phyloP scores from a whole-genome alignment of 1,140 invertebrate species.

The Galleria mellonella region DNA sequence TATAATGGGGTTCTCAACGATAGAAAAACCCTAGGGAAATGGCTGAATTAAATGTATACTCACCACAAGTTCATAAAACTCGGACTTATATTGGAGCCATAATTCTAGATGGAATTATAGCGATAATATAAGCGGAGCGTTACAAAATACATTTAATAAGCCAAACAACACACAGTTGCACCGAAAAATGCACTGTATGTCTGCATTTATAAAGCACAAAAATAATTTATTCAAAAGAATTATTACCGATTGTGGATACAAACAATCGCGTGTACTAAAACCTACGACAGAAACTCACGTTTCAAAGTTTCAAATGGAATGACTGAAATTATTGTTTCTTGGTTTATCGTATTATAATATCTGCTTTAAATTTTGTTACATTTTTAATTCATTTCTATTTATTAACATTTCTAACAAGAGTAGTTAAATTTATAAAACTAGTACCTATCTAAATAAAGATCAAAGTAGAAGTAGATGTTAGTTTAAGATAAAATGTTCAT shows the following conservation, averaged over 20 bases:
- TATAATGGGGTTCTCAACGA: constrained; percentile 2
- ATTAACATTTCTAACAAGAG: too few species aligned
- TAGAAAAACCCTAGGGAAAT: constrained; percentile 7
- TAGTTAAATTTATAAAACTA: too few species aligned
- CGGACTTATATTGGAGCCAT: constrained; percentile 5
- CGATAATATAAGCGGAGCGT: constrained; percentile 8
- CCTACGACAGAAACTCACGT: constrained; percentile 1
- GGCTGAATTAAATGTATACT: constrained; percentile 13
- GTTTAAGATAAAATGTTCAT: too few species aligned
- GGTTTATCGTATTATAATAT: constrained; percentile 1
- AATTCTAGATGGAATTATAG: constrained; percentile 11
- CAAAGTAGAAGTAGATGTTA: too few species aligned
- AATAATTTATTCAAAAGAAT: neutral
- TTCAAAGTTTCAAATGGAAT: constrained; percentile 1
- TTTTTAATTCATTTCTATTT: too few species aligned
- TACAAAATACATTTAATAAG: neutral
- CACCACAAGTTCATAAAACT: constrained; percentile 7
- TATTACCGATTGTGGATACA: neutral
- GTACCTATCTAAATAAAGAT: too few species aligned
- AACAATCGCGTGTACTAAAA: neutral
- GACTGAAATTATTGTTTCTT: constrained; percentile 2
- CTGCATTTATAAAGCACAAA: neutral
- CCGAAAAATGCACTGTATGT: neutral
- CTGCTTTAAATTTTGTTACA: too few species aligned
- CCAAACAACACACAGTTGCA: neutral